phyloP scores from a whole-genome alignment of 2,797 vertebrate genomes.

The Amblyopsis hoosieri region DNA sequence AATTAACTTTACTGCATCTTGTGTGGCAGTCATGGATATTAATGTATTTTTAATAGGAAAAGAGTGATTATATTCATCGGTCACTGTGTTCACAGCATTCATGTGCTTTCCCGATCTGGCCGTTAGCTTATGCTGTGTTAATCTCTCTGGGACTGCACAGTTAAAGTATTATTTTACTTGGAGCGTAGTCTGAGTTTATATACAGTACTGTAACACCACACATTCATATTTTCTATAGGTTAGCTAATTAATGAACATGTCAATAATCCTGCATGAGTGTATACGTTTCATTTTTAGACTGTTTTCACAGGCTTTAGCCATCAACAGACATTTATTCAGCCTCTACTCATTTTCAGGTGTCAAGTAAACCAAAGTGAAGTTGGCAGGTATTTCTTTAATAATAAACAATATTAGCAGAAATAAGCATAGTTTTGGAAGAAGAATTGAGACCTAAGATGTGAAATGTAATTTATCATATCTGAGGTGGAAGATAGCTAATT shows the following conservation, averaged over 20 bases:
- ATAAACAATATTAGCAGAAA: slow-evolving; percentile 63
- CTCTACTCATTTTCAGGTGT: slow-evolving; percentile 16
- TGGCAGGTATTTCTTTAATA: slow-evolving; percentile 31
- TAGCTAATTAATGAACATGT: slow-evolving; percentile 56
- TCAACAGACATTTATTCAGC: slow-evolving; percentile 20
- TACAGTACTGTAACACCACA: slow-evolving; percentile 25
- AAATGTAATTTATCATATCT: slow-evolving; percentile 81
- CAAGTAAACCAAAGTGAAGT: slow-evolving; percentile 39
- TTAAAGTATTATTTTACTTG: slow-evolving; percentile 59
- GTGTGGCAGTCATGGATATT: slow-evolving; percentile 24
- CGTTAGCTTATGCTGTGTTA: slow-evolving; percentile 28
- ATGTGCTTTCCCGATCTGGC: slow-evolving; percentile 24
- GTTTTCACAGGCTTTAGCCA: slow-evolving; percentile 35
- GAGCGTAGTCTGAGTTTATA: slow-evolving; percentile 43
- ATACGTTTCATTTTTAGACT: slow-evolving; percentile 40
- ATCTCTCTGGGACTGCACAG: slow-evolving; percentile 40
- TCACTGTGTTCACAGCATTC: slow-evolving; percentile 2
- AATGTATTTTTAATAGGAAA: slow-evolving; percentile 53
- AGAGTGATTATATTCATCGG: slow-evolving; percentile 34
- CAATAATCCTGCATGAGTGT: slow-evolving; percentile 48
- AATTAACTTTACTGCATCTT: slow-evolving; percentile 31
- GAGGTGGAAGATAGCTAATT: slow-evolving; percentile 65
- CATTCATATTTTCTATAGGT: slow-evolving; percentile 48
- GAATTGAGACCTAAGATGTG: slow-evolving; percentile 81
- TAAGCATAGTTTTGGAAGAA: slow-evolving; percentile 61